Conservation (phyloP, 1,140 invertebrate species). For the Schlechtendalia chinensis region DNA sequence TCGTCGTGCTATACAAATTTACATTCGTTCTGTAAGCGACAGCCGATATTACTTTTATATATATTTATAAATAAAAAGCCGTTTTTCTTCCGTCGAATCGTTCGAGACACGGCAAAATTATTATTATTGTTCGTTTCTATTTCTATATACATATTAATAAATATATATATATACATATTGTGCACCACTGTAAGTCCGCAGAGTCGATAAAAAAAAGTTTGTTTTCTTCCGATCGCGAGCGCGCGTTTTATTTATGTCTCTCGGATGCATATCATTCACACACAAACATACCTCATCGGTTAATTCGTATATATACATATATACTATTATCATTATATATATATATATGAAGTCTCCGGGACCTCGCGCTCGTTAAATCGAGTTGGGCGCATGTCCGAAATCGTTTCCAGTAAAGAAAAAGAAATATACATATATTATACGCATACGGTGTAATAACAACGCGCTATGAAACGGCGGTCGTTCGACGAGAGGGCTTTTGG, state of each 20-base stretch:
- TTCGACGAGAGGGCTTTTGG: neutral
- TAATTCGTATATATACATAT: conserved; percentile 3
- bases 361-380: neutral
- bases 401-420: neutral
- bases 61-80: conserved; percentile 1
- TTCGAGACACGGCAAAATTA: conserved; percentile 8
- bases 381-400: neutral
- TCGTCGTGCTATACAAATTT: neutral
- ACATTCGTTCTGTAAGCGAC: conserved; percentile 34
- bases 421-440: too few species aligned
- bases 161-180: neutral
- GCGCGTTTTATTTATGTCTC: conserved; percentile 26
- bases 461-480: neutral
- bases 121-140: neutral
- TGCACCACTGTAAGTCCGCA: neutral
- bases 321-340: too few species aligned
- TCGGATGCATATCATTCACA: neutral
- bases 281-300: neutral
- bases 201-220: conserved; percentile 42
- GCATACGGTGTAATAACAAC: too few species aligned
- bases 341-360: too few species aligned
- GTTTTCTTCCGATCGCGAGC: conserved; percentile 20
- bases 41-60: conserved; percentile 39
- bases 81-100: conserved; percentile 10
- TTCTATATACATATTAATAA: neutral